Base-by-base conservation (phyloP, 2,888 invertebrate genomes). In the Diaprepes abbreviatus region DNA sequence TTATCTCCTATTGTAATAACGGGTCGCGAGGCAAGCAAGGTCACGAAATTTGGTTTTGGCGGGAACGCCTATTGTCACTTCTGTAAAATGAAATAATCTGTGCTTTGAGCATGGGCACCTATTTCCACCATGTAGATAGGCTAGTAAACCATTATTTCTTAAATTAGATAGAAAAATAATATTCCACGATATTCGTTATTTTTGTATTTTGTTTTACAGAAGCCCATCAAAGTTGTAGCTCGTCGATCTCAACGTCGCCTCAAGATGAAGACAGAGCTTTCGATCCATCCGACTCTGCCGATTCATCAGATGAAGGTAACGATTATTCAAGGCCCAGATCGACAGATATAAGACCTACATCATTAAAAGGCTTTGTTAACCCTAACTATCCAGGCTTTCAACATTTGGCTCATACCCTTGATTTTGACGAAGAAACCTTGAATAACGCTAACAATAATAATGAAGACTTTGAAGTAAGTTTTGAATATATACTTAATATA, bases 361-460 rank as follows among this genome's bases (percentile, higher is more conserved):
- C 70, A 28, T 10, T 60, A 57, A 87, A 91, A 76, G 92, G 93
- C 74, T 93, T 93, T 76, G 90, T 92, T 78, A 93, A 93, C 85
- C 93, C 93, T 57, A 93, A 93, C 84, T 93, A 93, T 85, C 91
- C 93, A 17, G 93, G 93, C 65, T 93, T 93, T 83, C 93, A 93
- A 81, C 93, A 93, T 83, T 87, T 93, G 78, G 93, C 92, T 14
- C 90, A 92, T 79, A 91, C 91, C 70, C 85, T 92, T 75, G 73
- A 68, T 52, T 74, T 55, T 66, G 74, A 74, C 33, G 77, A 78
- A 57, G 75, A 76, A 7, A 77, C 75, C 40, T 67, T 73, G 24
- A 87, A 79, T 78, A 86, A 72, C 85, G 86, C 78, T 76, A 84
- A 79, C 85, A 87, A 75, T 76, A 79, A 85, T 85, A 77, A 87